phyloP scores from a whole-genome alignment of 1,140 invertebrate genomes.

The Popillia japonica region DNA sequence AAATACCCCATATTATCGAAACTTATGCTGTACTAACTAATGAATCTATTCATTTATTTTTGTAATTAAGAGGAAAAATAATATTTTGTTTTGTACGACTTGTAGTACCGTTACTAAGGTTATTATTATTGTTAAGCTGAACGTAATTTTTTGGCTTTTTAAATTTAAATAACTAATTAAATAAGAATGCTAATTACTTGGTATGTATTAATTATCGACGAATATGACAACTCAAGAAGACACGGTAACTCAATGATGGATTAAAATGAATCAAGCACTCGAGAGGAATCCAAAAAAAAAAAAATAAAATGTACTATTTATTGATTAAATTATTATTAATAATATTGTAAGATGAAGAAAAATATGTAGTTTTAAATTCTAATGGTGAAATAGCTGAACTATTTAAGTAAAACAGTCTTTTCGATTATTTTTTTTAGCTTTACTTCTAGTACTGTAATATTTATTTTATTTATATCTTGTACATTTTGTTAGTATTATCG shows the following conservation, averaged over 20 bases:
- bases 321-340: conserved; percentile 10
- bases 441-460: neutral
- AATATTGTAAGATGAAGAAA: neutral
- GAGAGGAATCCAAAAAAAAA: no score
- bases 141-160: no score
- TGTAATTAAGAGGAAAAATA: no score
- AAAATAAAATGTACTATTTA: conserved; percentile 2
- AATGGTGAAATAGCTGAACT: neutral
- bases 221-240: neutral
- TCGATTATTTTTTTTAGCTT: neutral
- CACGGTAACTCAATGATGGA: neutral
- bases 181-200: neutral
- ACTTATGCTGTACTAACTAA: no score
- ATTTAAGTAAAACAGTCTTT: neutral
- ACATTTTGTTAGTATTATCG: neutral
- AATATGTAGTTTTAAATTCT: conserved; percentile 5
- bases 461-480: neutral
- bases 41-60: no score
- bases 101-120: no score
- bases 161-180: no score
- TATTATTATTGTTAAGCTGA: no score
- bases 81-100: no score
- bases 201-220: neutral
- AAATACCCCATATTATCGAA: no score
- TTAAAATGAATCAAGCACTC: no score